Base-by-base conservation (phyloP, 2,113 vertebrate species). In the Larimichthys crocea region DNA sequence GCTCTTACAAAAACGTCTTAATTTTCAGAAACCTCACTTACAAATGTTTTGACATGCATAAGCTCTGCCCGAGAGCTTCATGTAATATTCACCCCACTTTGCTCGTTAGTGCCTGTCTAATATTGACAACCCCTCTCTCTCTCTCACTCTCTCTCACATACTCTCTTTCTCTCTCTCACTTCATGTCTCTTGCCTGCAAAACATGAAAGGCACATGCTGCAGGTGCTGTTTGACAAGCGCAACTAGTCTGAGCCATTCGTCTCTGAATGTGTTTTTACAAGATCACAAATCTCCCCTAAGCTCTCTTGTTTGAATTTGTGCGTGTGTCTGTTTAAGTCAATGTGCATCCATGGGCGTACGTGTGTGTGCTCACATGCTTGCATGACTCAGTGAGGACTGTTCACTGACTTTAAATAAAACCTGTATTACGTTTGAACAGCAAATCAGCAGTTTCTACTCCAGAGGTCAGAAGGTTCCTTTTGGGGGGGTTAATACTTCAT, bases 191-290 rank as follows among this genome's bases (percentile, higher is more conserved):
- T 50, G 68, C 48, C 48, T 74, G 63, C 76, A 76, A 29, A 79
- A 86, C 73, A 73, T 71, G 72, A 88, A 84, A 89, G 65, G 24
- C 77, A 16, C 79, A 74, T 74, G 74, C 88, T 92, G 81, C 88
- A 93, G 88, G 86, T 90, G 88, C 75, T 86, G 88, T 87, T 91
- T 89, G 91, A 94, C 90, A 91, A 91, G 88, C 86, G 84, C 84
- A 84, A 87, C 86, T 92, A 83, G 79, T 89, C 75, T 52, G 55
- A 88, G 82, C 86, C 68, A 84, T 90, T 86, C 74, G 61, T 53
- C 67, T 82, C 57, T 76, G 79, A 72, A 61, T 86, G 75, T 91
- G 84, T 92, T 91, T 93, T 86, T 91, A 93, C 91, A 94, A 84
- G 87, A 84, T 80, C 82, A 26, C 89, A 94, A 90, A 93, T 93